Evolutionary conservation across 92 coral and sea anemone genomes (phyloP).

Genomic region (Pocillopora grandis): DNA sequence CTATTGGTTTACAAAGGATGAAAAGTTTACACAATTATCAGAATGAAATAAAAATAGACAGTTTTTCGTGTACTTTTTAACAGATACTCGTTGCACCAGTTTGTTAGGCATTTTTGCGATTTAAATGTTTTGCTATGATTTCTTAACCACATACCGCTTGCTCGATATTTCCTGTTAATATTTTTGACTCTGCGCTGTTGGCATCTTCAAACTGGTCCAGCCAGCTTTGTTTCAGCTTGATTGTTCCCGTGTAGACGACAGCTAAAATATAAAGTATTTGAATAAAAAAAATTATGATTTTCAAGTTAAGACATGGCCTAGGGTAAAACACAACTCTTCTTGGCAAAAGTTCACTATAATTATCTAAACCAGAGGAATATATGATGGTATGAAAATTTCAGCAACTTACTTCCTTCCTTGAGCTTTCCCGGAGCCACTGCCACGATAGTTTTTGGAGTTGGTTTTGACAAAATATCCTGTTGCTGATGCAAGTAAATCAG

Average conservation of each 20-base stretch:
- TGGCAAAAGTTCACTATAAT: not conserved
- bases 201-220: constrained; percentile 66
- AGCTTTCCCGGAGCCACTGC: constrained; percentile 38
- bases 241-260: constrained; percentile 69
- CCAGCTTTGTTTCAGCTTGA: constrained; percentile 94
- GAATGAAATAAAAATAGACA: too few species aligned
- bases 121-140: not conserved
- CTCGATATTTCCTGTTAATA: constrained; percentile 90
- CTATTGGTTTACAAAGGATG: too few species aligned
- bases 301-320: too few species aligned
- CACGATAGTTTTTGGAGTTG: constrained; percentile 30
- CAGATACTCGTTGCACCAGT: not conserved
- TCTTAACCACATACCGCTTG: constrained; percentile 79
- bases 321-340: too few species aligned
- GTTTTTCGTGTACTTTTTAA: too few species aligned
- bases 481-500: constrained; percentile 77
- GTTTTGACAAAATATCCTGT: constrained; percentile 45
- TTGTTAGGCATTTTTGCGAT: not conserved
- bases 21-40: too few species aligned
- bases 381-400: not conserved
- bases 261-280: constrained; percentile 37
- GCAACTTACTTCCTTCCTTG: constrained; percentile 77
- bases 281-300: too few species aligned
- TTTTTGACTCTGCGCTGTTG: constrained; percentile 79
- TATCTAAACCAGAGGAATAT: not conserved